Evolutionary conservation across 2,113 vertebrate species (phyloP).

Genomic region (Sakesphorus luctuosus): DNA sequence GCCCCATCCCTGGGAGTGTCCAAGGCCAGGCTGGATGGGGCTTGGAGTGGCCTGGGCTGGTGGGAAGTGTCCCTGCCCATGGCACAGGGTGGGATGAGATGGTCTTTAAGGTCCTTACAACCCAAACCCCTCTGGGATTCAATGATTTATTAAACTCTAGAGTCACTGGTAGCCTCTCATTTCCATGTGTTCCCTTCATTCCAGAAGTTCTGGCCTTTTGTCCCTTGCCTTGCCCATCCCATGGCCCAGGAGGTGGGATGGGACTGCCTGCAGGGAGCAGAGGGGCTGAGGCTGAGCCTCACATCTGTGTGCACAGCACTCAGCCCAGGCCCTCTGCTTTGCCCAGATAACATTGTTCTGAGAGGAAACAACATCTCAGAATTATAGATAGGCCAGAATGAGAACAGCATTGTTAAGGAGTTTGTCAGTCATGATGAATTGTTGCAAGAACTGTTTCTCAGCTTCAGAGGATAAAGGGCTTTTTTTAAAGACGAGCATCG

Average conservation of each 20-base stretch:
- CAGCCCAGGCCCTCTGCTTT: not conserved
- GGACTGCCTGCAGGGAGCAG: not conserved
- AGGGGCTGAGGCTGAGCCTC: not conserved
- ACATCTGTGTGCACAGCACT: accelerated
- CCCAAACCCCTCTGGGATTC: not conserved
- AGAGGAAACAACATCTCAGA: not conserved
- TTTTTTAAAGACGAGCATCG: not conserved
- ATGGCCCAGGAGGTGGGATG: not conserved
- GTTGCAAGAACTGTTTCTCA: not conserved
- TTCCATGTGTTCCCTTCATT: not conserved
- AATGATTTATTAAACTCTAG: not conserved
- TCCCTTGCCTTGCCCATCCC: not conserved
- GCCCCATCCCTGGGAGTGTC: not conserved
- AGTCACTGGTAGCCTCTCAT: not conserved
- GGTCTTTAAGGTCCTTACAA: not conserved
- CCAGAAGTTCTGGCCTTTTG: not conserved
- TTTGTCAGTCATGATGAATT: not conserved
- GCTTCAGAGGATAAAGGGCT: not conserved
- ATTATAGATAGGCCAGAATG: not conserved
- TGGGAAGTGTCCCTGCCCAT: not conserved
- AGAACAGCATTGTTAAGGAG: not conserved
- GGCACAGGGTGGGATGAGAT: not conserved
- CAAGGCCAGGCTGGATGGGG: not conserved
- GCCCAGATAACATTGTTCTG: not conserved
- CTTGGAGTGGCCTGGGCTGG: not conserved